Evolutionary conservation across 1,140 invertebrate genomes (phyloP), one percentile per base, ranked within the genome.

Genomic region (Bombus affinis): DNA sequence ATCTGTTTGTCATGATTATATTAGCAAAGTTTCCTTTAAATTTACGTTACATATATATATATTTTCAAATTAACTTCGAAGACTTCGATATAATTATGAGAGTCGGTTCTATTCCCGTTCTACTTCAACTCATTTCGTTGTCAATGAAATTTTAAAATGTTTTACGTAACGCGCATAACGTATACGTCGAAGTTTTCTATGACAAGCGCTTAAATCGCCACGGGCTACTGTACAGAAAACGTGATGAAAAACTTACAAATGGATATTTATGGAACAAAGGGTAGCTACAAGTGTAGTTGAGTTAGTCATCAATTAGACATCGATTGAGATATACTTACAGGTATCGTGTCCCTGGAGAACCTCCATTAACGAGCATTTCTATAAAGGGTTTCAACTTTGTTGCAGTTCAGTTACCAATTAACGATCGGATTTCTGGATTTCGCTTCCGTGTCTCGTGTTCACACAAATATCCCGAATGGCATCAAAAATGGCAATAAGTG

Each of bases 281-380:
- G 18, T 25, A 22, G 1, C 10, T 62, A 12, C 18, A 22, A 53
- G 47, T 22, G 47, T 22, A 53, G 44, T 35, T 66, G 28, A 28
- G 22, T 76, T 77, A 42, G 0, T 70, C 73, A 15, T 68, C 62
- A 18, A 57, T 83, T 83, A 83, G n/a, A 76, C 18, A 5, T 22
- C 44, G 44, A 83, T 70, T 59, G 47, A 83, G 35, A 57, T 70
- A 22, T 70, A 47, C 28, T 25, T 3, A 12, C 18, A 10, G 28
- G 5, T 53, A 28, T 37, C 28, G 18, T 13, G 12, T 57, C 28
- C 28, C 22, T 32, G n/a, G 28, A n/a, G 65, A 22, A 15, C 32
- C n/a, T 44, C 66, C 32, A 10, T 57, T 39, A 70, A 25, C 32
- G 9, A 35, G 22, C 62, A 28, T 25, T 32, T n/a, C 42, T 25